Evolutionary conservation across 2,797 vertebrate species (phyloP).

Genomic region (Rhynchonycteris naso): DNA sequence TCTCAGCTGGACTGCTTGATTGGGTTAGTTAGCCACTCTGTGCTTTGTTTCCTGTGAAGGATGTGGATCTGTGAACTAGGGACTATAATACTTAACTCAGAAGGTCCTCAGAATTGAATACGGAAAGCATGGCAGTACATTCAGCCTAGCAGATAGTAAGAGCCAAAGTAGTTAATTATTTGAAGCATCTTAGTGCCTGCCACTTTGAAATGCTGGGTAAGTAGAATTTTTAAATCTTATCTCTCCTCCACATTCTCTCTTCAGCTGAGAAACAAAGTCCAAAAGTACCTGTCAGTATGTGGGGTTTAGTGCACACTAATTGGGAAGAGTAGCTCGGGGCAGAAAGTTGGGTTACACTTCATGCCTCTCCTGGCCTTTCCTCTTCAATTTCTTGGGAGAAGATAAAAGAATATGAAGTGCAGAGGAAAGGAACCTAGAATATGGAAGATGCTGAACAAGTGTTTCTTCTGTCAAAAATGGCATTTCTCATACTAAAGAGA

Average conservation of each 20-base stretch:
- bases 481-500: neutral
- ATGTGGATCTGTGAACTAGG: neutral
- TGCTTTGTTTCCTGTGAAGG: neutral
- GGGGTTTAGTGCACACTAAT: neutral
- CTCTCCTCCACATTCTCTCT: neutral
- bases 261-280: neutral
- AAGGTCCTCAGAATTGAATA: neutral
- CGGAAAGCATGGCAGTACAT: neutral
- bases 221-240: neutral
- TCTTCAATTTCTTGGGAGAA: neutral
- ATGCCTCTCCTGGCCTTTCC: neutral
- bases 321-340: neutral
- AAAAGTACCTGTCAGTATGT: neutral
- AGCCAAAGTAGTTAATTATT: neutral
- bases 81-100: neutral
- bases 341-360: neutral
- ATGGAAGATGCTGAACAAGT: neutral
- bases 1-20: neutral
- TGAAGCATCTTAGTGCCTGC: neutral
- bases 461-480: neutral
- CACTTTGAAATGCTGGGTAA: neutral
- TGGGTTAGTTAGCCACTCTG: neutral
- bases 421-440: neutral
- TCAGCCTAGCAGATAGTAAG: neutral
- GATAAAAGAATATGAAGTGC: neutral